Evolutionary conservation across 2,888 invertebrate genomes (phyloP).

Genomic region (Nomada ferruginata): DNA sequence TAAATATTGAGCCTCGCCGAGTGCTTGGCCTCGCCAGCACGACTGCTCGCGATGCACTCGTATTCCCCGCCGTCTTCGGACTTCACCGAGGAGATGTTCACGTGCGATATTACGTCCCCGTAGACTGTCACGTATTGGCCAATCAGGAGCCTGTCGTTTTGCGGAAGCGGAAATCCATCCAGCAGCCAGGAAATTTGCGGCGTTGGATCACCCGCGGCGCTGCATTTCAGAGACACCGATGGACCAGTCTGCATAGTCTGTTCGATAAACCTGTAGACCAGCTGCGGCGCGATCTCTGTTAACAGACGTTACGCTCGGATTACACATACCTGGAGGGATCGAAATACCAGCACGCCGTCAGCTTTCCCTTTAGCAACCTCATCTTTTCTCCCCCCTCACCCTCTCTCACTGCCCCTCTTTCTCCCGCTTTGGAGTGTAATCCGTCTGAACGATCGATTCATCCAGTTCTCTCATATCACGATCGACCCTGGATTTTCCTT

Average conservation of each 20-base stretch:
- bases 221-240: conserved; percentile 85
- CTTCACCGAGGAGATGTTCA: conserved; percentile 84
- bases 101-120: conserved; percentile 85
- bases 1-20: conserved; percentile 86
- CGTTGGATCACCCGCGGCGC: conserved; percentile 84
- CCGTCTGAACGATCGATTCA: not conserved
- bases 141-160: conserved; percentile 85
- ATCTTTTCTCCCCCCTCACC: not conserved
- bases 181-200: conserved; percentile 85
- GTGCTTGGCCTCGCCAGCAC: conserved; percentile 85
- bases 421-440: not conserved
- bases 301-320: conserved; percentile 71
- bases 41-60: conserved; percentile 85
- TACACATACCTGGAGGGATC: conserved; percentile 43
- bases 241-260: conserved; percentile 85
- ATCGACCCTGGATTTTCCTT: conserved; percentile 25
- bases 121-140: conserved; percentile 85
- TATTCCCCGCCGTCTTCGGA: conserved; percentile 86
- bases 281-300: conserved; percentile 85
- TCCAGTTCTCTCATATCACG: not conserved
- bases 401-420: not conserved
- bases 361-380: not conserved
- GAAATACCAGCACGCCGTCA: conserved; percentile 10
- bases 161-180: conserved; percentile 84
- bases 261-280: conserved; percentile 84